Base-by-base conservation (phyloP, 2,797 vertebrate species). In the Arremon brunneinucha region DNA sequence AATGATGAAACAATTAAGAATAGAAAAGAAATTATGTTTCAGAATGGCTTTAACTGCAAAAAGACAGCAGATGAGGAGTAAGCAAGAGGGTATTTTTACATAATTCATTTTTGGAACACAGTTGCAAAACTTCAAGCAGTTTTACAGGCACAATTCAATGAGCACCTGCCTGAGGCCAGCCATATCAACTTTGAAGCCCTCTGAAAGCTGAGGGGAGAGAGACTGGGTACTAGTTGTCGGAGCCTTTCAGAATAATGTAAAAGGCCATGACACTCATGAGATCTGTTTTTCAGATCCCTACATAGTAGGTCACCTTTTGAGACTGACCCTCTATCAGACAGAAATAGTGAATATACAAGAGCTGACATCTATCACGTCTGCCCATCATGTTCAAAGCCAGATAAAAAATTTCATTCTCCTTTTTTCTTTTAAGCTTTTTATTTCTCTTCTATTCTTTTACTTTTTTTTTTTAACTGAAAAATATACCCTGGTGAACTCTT, bases 241-340 rank as follows among this genome's bases (percentile, higher is more conserved):
- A 69, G 75, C 81, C 35, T 92, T 93, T 93, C 53, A 74, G 77
- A 90, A 55, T 69, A 37, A 53, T 65, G 49, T 60, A 68, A 94
- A 92, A 94, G 70, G 59, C 18, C 44, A 89, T 8, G 70, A 78
- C 52, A 95, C 79, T 32, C 59, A 32, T 34, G 72, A 84, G 90
- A 83, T 81, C 37, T 50, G 12, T 90, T 94, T 94, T 89, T 94
- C 50, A 80, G 46, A 87, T 79, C 41, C 39, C 74, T 91, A 57
- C 70, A 50, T 47, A 75, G 71, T 37, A 82, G 67, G 62, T 71
- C 56, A 70, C n/a, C 92, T 86, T 87, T 92, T 56, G 60, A 89
- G 87, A 59, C 35, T 89, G 46, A 80, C 44, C 56, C 46, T 49
- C 12, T 55, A 17, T 59, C 14, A 43, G 63, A 47, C 44, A 90